Evolutionary conservation across 1,140 invertebrate genomes (phyloP).

Genomic region (Laodelphax striatellus): DNA sequence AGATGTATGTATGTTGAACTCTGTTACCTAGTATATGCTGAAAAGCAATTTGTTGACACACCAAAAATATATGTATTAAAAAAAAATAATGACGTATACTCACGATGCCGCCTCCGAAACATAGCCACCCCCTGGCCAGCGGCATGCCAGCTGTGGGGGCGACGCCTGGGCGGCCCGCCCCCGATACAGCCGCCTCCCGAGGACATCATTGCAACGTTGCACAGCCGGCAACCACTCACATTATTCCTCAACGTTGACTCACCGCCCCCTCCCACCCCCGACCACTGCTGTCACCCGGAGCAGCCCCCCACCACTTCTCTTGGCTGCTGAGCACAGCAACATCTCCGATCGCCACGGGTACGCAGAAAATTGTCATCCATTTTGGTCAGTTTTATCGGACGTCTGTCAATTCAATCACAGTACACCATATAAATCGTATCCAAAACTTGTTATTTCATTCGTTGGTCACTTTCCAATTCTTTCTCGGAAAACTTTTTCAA

Average conservation of each 20-base stretch:
- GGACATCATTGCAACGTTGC: neutral
- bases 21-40: no score
- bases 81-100: neutral
- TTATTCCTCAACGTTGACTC: neutral
- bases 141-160: conserved; percentile 3
- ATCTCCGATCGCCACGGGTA: neutral
- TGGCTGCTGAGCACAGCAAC: neutral
- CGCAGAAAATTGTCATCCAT: no score
- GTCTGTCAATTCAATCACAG: no score
- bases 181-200: neutral
- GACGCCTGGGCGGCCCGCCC: neutral
- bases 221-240: neutral
- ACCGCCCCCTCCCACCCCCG: neutral
- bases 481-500: no score
- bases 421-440: no score
- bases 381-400: no score
- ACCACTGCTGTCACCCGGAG: neutral
- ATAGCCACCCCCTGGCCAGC: neutral
- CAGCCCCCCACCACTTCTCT: neutral
- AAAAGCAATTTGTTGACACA: neutral
- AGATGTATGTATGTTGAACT: no score
- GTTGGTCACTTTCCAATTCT: no score
- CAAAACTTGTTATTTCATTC: no score
- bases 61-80: no score
- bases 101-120: neutral